These are phyloP conservation scores for Copidosoma floridanum DNA, from an alignment of 1,140 invertebrate genomes.

Conservation along the genomic window DNA sequence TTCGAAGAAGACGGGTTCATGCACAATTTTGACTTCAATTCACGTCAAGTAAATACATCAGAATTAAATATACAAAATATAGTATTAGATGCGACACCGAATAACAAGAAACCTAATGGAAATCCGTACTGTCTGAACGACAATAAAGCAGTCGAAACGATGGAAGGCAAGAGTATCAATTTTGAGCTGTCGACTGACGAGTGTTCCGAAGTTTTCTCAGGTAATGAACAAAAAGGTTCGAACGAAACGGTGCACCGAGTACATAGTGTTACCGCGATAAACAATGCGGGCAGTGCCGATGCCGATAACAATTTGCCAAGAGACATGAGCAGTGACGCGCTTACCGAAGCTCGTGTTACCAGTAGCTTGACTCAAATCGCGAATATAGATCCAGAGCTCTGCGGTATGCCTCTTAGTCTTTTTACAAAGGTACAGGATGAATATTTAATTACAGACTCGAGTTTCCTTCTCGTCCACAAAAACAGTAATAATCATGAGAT, in stretches of 20 bases:
- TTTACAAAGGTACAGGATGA: conserved; percentile 76
- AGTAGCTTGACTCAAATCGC: conserved; percentile 58
- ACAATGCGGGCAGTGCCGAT: conserved; percentile 44
- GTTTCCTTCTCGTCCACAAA: no score
- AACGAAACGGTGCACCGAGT: conserved; percentile 48
- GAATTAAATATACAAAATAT: conserved; percentile 41
- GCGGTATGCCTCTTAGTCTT: conserved; percentile 83
- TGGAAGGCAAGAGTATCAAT: conserved; percentile 47
- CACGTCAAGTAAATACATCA: conserved; percentile 38
- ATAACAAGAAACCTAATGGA: conserved; percentile 17
- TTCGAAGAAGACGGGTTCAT: conserved; percentile 57
- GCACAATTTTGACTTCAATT: conserved; percentile 43
- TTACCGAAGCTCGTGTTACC: conserved; percentile 58
- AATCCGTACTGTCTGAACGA: conserved; percentile 42
- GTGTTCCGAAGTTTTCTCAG: conserved; percentile 34
- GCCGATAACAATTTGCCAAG: conserved; percentile 58
- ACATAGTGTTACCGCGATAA: conserved; percentile 48
- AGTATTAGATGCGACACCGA: conserved; percentile 27
- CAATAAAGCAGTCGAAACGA: conserved; percentile 51
- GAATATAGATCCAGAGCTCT: conserved; percentile 69
- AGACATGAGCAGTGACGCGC: conserved; percentile 63
- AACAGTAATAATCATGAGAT: no score
- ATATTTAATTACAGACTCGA: neutral
- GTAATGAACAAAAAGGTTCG: conserved; percentile 33
- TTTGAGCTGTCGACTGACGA: conserved; percentile 38